Conservation (phyloP, 1,140 invertebrate species). For the Drosophila tani region DNA sequence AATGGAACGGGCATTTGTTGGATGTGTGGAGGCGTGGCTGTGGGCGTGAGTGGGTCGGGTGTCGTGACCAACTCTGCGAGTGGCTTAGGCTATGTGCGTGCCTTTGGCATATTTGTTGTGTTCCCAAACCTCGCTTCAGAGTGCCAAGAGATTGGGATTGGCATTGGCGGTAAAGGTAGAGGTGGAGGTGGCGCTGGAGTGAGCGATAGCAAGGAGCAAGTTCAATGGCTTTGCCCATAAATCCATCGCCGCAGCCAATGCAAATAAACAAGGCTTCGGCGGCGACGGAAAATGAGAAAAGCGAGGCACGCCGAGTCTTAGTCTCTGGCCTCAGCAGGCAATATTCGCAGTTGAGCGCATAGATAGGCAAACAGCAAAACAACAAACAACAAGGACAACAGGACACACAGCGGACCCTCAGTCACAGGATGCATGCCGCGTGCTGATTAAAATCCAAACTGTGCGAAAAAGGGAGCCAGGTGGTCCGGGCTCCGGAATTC, state of each 20-base stretch:
- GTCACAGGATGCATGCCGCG: constrained; percentile 25
- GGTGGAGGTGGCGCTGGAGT: constrained; percentile 2
- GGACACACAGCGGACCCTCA: background rate
- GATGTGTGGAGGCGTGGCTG: constrained; percentile 3
- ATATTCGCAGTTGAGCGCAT: constrained; percentile 51
- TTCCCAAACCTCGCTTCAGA: constrained; percentile 3
- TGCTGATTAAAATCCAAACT: constrained; percentile 46
- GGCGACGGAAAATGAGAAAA: constrained; percentile 23
- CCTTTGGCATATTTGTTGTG: constrained; percentile 75
- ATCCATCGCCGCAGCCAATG: constrained; percentile 71
- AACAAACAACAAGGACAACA: constrained; percentile 22
- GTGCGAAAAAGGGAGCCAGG: background rate
- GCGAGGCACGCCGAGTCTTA: background rate
- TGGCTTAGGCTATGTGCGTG: constrained; percentile 57
- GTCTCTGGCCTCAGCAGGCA: constrained; percentile 28
- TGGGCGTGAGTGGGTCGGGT: constrained; percentile 3
- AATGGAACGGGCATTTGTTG: constrained; percentile 1
- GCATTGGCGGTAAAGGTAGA: background rate
- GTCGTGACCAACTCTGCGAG: constrained; percentile 15
- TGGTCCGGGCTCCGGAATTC: background rate
- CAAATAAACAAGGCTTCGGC: constrained; percentile 66
- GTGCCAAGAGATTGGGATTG: constrained; percentile 6
- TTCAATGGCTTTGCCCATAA: constrained; percentile 72
- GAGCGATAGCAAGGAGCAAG: constrained; percentile 31
- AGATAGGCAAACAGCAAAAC: constrained; percentile 44